phyloP scores from a whole-genome alignment of 2,888 invertebrate genomes.

The Glyphotaelius pellucidus region DNA sequence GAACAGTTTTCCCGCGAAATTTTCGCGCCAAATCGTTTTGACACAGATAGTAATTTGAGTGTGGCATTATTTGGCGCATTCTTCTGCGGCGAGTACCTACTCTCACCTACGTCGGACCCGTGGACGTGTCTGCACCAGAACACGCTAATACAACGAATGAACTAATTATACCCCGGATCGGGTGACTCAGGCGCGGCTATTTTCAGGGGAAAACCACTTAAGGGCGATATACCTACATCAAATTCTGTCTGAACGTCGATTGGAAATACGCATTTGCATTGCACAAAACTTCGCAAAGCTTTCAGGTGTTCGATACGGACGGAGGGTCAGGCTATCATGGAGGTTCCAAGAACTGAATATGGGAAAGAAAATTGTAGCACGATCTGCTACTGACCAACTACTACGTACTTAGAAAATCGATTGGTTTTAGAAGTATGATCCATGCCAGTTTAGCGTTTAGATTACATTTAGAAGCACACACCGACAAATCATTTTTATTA shows the following conservation, averaged over 20 bases:
- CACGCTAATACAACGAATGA: neutral
- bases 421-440: no score
- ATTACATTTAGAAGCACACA: no score
- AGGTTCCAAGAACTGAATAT: neutral
- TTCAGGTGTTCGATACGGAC: neutral
- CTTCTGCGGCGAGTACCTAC: neutral
- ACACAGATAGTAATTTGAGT: neutral
- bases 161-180: conserved; percentile 20
- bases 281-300: neutral
- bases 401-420: no score
- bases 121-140: neutral
- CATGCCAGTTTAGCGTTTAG: no score
- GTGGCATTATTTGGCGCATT: conserved; percentile 2
- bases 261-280: neutral
- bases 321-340: no score
- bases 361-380: neutral
- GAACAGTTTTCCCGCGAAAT: no score
- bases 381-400: neutral
- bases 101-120: neutral
- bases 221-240: neutral
- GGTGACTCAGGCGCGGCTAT: neutral
- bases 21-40: conserved; percentile 9
- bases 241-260: neutral
- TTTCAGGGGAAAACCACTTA: neutral
- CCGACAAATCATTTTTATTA: no score